Evolutionary conservation across 2,797 vertebrate genomes (phyloP).

Genomic region (Emys orbicularis): DNA sequence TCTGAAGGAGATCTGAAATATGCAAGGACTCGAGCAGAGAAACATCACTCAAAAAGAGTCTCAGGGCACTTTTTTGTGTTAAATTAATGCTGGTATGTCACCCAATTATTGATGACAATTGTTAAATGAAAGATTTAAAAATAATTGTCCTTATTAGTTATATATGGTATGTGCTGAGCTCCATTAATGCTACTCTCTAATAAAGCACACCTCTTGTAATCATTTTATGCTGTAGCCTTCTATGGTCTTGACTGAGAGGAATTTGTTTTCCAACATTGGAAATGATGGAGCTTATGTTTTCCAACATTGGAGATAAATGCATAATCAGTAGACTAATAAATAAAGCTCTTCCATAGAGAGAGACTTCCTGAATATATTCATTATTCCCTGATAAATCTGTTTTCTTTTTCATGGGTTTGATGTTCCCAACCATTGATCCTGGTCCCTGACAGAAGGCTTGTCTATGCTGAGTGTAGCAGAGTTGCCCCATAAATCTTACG

Average conservation of each 20-base stretch:
- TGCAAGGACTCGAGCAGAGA: background rate
- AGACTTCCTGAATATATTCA: background rate
- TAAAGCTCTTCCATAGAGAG: background rate
- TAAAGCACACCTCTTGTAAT: background rate
- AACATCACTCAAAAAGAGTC: background rate
- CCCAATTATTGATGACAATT: background rate
- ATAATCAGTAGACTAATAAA: background rate
- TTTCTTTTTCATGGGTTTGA: background rate
- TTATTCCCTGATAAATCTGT: background rate
- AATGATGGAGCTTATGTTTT: background rate
- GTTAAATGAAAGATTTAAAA: background rate
- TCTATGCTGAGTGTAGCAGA: background rate
- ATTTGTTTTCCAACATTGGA: background rate
- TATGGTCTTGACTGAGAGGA: background rate
- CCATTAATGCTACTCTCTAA: background rate
- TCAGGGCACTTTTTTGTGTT: background rate
- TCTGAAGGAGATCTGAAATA: background rate
- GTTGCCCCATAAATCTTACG: conserved; percentile 16
- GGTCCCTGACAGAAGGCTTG: background rate
- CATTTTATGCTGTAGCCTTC: background rate
- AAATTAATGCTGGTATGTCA: background rate
- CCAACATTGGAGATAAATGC: background rate
- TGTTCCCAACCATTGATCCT: background rate
- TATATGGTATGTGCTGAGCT: background rate
- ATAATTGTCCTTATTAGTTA: background rate